Percentiles rank a stretch among this genome's conserved stretches.
phyloP scores from a whole-genome alignment of 2,113 vertebrate genomes.

The Zootoca vivipara region DNA sequence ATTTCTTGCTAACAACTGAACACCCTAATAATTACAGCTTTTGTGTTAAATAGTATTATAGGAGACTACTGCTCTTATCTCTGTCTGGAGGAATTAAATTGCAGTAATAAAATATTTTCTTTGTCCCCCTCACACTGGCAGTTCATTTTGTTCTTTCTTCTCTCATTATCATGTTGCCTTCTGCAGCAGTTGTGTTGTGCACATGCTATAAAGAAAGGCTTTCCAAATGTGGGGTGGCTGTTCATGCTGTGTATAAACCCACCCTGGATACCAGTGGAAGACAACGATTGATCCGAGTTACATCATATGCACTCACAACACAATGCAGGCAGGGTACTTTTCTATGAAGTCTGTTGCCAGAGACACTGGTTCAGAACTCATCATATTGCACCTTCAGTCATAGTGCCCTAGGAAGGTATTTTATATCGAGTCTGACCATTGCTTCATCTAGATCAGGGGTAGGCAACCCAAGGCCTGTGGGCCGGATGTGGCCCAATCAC shows the following conservation, averaged over 20 bases:
- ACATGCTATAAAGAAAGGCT: background rate
- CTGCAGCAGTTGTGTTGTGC: background rate
- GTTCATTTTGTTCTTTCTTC: conserved; percentile 9
- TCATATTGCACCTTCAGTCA: no score
- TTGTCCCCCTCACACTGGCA: background rate
- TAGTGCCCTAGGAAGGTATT: no score
- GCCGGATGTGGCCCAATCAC: no score
- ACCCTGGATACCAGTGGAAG: background rate
- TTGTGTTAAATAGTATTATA: background rate
- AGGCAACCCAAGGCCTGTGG: no score
- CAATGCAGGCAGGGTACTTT: no score
- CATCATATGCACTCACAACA: background rate
- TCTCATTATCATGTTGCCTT: background rate
- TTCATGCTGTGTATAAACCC: background rate
- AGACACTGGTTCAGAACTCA: no score
- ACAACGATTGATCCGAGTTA: background rate
- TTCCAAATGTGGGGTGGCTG: background rate
- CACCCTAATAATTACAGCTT: background rate
- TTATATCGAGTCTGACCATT: no score
- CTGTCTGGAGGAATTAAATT: background rate
- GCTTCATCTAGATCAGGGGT: no score
- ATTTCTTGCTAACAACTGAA: background rate
- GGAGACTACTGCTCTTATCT: background rate
- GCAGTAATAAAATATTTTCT: background rate
- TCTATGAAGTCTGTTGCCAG: no score